phyloP scores from a whole-genome alignment of 1,140 invertebrate species.

The Triops cancriformis region DNA sequence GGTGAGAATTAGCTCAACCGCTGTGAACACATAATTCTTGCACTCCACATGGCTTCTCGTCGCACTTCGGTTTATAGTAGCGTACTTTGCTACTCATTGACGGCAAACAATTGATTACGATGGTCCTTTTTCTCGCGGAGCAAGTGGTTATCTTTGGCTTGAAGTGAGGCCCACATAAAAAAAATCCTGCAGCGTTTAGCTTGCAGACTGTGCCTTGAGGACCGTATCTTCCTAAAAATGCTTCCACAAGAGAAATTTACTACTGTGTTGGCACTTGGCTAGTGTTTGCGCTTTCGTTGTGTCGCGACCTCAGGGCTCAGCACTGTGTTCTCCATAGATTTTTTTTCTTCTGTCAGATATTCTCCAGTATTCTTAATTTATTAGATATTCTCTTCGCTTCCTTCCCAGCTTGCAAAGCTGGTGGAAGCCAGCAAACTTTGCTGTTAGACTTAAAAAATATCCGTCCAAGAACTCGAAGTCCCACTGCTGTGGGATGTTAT shows the following conservation, averaged over 20 bases:
- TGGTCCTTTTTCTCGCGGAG: neutral
- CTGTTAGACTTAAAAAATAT: neutral
- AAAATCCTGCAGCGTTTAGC: neutral
- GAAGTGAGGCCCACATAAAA: neutral
- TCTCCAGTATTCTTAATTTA: neutral
- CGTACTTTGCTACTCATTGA: neutral
- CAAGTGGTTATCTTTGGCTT: neutral
- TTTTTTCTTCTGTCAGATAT: neutral
- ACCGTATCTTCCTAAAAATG: neutral
- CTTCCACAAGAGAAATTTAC: neutral
- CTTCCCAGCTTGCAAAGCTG: neutral
- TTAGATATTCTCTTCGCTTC: neutral
- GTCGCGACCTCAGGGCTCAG: neutral
- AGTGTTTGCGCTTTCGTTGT: neutral
- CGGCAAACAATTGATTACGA: neutral
- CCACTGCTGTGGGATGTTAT: neutral
- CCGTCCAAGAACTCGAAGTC: neutral
- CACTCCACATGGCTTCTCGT: neutral
- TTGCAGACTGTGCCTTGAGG: neutral
- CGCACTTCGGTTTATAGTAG: neutral
- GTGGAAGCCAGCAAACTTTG: neutral
- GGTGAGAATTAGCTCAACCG: conserved; percentile 4
- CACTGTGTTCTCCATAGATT: neutral
- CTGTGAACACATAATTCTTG: neutral
- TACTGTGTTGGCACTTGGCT: neutral